Evolutionary conservation across 2,113 vertebrate genomes (phyloP).

Genomic region (Progne subis): DNA sequence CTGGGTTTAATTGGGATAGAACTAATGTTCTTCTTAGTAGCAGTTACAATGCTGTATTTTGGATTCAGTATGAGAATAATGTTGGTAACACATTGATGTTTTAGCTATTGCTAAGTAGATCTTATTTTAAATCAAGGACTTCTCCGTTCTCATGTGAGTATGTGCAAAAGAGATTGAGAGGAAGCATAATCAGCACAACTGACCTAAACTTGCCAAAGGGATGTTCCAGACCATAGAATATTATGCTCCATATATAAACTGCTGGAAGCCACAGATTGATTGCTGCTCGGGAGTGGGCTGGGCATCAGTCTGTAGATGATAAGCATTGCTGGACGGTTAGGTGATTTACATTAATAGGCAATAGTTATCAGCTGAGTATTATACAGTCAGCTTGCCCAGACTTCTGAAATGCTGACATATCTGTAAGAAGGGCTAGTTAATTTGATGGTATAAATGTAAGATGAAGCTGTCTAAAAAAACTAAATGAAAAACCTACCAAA

Average conservation of each 20-base stretch:
- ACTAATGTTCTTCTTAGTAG: background rate
- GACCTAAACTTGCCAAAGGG: background rate
- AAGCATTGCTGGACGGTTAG: background rate
- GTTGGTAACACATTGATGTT: background rate
- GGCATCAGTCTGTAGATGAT: background rate
- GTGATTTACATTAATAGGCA: background rate
- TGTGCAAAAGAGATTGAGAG: background rate
- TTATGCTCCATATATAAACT: background rate
- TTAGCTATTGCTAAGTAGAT: background rate
- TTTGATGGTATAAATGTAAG: background rate
- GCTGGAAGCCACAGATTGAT: background rate
- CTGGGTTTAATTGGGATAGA: background rate
- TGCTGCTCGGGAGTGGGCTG: background rate
- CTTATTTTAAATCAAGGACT: background rate
- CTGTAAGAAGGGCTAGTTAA: background rate
- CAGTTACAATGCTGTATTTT: background rate
- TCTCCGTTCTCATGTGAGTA: background rate
- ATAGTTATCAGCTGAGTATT: background rate
- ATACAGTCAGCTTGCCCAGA: background rate
- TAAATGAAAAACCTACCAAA: background rate
- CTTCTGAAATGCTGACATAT: background rate
- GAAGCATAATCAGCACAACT: background rate
- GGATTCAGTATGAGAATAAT: background rate
- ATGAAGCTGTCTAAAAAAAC: background rate
- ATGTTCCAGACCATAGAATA: background rate